A percentile compares a stretch with the other conserved stretches of the same genome.
phyloP scores from a whole-genome alignment of 1,140 invertebrate species.

The Caerostris darwini region DNA sequence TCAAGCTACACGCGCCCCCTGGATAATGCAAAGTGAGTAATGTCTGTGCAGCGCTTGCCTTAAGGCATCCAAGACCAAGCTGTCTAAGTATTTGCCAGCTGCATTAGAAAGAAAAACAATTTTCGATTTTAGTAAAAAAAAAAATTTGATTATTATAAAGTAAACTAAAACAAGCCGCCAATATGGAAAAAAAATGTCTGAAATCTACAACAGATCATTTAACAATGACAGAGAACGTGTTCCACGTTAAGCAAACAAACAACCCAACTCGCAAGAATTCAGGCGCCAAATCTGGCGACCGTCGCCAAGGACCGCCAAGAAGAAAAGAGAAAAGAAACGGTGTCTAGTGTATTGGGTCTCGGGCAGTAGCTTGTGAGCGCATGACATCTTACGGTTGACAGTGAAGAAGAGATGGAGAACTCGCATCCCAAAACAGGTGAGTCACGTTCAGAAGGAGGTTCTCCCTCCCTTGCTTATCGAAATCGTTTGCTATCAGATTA shows the following conservation, averaged over 20 bases:
- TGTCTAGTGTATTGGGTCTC: slow-evolving; percentile 55
- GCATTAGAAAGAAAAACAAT: no score
- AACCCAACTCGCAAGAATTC: neutral
- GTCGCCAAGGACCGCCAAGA: neutral
- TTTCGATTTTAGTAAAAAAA: no score
- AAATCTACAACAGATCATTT: no score
- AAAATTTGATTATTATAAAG: no score
- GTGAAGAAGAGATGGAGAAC: neutral
- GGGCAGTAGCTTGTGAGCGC: neutral
- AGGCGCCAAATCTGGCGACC: slow-evolving; percentile 11
- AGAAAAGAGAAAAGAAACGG: neutral
- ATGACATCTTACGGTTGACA: neutral
- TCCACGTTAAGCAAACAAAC: neutral
- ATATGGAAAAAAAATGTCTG: no score
- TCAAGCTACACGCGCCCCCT: no score
- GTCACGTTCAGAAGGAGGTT: slow-evolving; percentile 22
- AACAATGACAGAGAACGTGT: no score
- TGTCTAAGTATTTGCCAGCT: no score
- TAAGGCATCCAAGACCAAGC: no score
- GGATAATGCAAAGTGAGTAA: no score
- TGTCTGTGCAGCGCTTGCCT: no score
- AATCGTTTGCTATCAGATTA: neutral
- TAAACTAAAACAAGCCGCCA: no score
- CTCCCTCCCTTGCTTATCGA: neutral
- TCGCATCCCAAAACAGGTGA: slow-evolving; percentile 53